Base-by-base conservation (phyloP, 2,797 vertebrate genomes). In the Parambassis ranga region DNA sequence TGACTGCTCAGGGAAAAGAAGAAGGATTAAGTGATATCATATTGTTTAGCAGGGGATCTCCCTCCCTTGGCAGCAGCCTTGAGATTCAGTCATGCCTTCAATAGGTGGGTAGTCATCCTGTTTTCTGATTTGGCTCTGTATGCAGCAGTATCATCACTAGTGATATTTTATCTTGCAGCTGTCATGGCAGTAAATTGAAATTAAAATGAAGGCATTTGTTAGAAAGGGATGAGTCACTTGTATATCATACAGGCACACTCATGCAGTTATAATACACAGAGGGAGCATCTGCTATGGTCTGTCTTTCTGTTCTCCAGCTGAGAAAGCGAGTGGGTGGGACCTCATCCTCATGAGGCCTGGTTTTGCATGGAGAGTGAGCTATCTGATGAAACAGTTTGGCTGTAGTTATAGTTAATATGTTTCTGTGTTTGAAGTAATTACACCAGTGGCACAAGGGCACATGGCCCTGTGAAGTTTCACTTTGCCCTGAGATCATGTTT, bases 1-100 rank as follows among this genome's bases (percentile, higher is more conserved):
- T 35, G 73, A 72, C 69, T 68, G 74, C 65, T 76, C 20, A 5
- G 72, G 78, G 81, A 87, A 85, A 73, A 72, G 57, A 73, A 81
- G 58, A 10, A 9, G 82, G 70, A 84, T 85, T 81, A 85, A 81
- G 78, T 82, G 84, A 87, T 84, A 84, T 86, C 82, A 83, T 71
- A 82, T 85, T 89, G 82, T 89, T 84, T 74, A 79, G 81, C 58
- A 39, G 83, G 77, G 82, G 84, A 81, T 86, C 81, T 79, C 80
- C 81, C 78, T 73, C 60, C 26, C 37, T 75, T 84, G 82, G 80
- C 79, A 77, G 49, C 77, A 24, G 73, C 64, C 27, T 60, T 61
- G 68, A 62, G 65, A 84, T 71, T 62, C 69, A 77, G 70, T 81
- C 82, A 75, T 66, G 79, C 71, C 77, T 79, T 80, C 79, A 74